Percentiles rank a stretch among this genome's conserved stretches.
phyloP scores from a whole-genome alignment of 2,888 invertebrate genomes.

The Thecocarcelia acutangulata region DNA sequence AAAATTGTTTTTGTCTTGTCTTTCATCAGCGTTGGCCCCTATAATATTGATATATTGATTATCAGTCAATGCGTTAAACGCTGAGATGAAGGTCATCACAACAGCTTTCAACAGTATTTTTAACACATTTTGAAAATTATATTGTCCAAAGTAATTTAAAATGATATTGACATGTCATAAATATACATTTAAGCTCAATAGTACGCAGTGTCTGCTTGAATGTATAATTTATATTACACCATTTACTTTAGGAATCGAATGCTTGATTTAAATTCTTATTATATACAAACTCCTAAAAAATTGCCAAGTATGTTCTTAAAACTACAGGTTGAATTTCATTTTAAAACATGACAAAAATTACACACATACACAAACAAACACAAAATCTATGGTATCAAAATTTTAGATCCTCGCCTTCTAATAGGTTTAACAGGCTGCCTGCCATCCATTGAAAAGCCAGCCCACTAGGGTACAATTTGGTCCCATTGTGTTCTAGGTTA shows the following conservation, averaged over 20 bases:
- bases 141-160: conserved; percentile 61
- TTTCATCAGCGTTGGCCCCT: conserved; percentile 11
- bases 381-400: no score
- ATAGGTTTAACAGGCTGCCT: no score
- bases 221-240: conserved; percentile 15
- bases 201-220: conserved; percentile 13
- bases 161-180: conserved; percentile 63
- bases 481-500: no score
- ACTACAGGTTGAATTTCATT: no score
- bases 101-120: conserved; percentile 63
- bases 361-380: no score
- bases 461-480: no score
- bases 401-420: no score
- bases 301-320: no score
- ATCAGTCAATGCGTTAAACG: neutral
- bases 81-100: conserved; percentile 57
- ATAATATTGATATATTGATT: conserved; percentile 8
- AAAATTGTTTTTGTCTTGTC: conserved; percentile 16
- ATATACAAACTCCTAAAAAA: no score
- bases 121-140: conserved; percentile 57
- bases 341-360: no score
- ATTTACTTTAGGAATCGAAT: neutral
- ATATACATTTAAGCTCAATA: conserved; percentile 8
- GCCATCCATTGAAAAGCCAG: no score
- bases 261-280: no score